phyloP scores from a whole-genome alignment of 1,140 invertebrate genomes.

The Plutomurus gul region DNA sequence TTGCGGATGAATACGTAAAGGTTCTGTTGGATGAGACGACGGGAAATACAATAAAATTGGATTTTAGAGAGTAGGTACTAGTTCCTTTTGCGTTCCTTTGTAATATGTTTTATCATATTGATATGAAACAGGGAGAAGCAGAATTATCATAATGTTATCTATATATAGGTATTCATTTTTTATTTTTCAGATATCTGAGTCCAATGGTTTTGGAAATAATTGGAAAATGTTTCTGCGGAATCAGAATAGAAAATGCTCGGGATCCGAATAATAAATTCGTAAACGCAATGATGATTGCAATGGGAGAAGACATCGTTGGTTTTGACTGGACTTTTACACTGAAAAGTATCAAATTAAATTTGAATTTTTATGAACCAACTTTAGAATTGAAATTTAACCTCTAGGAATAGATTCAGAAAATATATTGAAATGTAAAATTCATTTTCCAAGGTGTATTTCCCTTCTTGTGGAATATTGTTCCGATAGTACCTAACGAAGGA shows the following conservation, averaged over 20 bases:
- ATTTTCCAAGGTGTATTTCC: constrained; percentile 39
- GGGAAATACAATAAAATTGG: background rate
- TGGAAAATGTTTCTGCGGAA: constrained; percentile 34
- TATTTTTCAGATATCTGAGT: background rate
- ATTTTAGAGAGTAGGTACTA: background rate
- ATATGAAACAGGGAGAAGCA: no score
- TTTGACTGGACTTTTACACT: constrained; percentile 11
- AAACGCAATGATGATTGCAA: constrained; percentile 23
- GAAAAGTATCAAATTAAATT: background rate
- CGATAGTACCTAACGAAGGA: constrained; percentile 5
- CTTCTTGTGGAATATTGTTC: constrained; percentile 25
- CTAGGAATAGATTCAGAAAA: no score
- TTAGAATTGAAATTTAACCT: no score
- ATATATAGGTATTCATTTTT: background rate
- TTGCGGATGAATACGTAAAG: background rate
- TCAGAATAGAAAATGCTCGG: constrained; percentile 20
- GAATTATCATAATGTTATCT: background rate
- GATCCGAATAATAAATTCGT: constrained; percentile 48
- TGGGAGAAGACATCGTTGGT: background rate
- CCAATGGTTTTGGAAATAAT: constrained; percentile 29
- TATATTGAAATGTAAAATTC: background rate
- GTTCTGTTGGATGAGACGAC: background rate
- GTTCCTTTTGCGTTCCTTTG: no score
- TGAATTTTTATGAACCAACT: background rate
- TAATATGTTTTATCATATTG: background rate